Base-by-base conservation (phyloP, 1,140 invertebrate genomes). In the Drosophila lacertosa region DNA sequence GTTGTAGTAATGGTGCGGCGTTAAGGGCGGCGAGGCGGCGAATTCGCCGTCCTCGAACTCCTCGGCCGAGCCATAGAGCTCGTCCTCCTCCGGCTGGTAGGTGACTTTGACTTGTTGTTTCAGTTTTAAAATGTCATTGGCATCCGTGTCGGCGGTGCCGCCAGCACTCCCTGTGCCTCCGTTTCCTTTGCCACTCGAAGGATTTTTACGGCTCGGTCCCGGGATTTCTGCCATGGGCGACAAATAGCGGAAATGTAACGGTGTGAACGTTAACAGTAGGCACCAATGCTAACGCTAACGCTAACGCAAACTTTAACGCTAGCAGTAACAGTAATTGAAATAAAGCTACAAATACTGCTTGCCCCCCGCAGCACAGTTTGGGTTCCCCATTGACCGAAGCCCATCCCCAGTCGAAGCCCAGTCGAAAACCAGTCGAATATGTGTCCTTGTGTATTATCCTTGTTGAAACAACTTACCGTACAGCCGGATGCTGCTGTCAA, bases 401-500 rank as follows among this genome's bases (percentile, higher is more conserved):
- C n/a, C n/a, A n/a, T n/a, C n/a, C n/a, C n/a, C n/a, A n/a, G n/a
- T n/a, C n/a, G n/a, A n/a, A n/a, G n/a, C n/a, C n/a, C n/a, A n/a
- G n/a, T n/a, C n/a, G n/a, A n/a, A n/a, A n/a, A n/a, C n/a, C n/a
- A n/a, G n/a, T n/a, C n/a, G 40, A 55, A 24, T 35, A 6, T 37
- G 35, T 44, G 45, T 57, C 69, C 20, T 63, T 63, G 63, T 74
- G 70, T 74, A 74, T 58, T 63, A 54, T 53, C 59, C 66, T 59
- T 70, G n/a, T n/a, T n/a, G n/a, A 60, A 72, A 72, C 24, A 57
- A 92, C 94, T 95, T 92, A 98, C 97, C 97, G 91, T 98, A 98
- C 29, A 99, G 92, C 68, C 96, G 93, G 90, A 99, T 98, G 64
- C 94, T 95, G 91, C 96, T 97, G 81, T 97, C 96, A 20, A 97